Conservation (phyloP, 2,113 vertebrate species). For the Theropithecus gelada region DNA sequence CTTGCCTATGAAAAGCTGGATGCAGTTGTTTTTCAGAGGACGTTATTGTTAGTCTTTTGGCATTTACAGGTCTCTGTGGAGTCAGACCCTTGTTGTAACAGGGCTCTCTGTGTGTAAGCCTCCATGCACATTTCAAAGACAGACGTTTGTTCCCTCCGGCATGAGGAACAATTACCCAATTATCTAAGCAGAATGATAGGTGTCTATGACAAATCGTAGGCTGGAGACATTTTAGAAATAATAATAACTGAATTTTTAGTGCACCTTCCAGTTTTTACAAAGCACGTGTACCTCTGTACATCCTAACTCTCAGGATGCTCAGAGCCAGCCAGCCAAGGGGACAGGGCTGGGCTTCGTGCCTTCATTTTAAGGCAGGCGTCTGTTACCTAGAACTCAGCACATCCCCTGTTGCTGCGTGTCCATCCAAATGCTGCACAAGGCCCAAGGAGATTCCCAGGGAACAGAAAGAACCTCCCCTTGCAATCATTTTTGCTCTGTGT, state of each 20-base stretch:
- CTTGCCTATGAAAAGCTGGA: not conserved
- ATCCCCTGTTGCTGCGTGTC: not conserved
- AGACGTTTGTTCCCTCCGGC: constrained; percentile 16
- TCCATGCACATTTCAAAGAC: constrained; percentile 47
- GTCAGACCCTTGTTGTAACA: not conserved
- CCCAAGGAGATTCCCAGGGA: not conserved
- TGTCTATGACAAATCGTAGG: constrained; percentile 50
- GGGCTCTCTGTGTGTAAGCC: not conserved
- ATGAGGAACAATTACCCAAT: constrained; percentile 47
- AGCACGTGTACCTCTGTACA: not conserved
- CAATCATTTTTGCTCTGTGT: not conserved
- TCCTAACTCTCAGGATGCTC: not conserved
- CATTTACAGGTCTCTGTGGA: not conserved
- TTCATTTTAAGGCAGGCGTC: not conserved
- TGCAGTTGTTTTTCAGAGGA: not conserved
- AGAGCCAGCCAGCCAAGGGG: not conserved
- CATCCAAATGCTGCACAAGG: not conserved
- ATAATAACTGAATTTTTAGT: constrained; percentile 51
- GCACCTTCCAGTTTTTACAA: not conserved
- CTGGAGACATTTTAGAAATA: constrained; percentile 57
- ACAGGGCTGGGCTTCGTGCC: not conserved
- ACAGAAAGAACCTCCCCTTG: not conserved
- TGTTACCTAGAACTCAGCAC: not conserved
- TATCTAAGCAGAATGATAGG: constrained; percentile 53
- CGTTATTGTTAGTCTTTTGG: not conserved